Percentiles rank a stretch among this genome's conserved stretches.
These are phyloP conservation scores for Scaptomyza hsui DNA, from an alignment of 1,140 invertebrate genomes.

Conservation along the genomic window DNA sequence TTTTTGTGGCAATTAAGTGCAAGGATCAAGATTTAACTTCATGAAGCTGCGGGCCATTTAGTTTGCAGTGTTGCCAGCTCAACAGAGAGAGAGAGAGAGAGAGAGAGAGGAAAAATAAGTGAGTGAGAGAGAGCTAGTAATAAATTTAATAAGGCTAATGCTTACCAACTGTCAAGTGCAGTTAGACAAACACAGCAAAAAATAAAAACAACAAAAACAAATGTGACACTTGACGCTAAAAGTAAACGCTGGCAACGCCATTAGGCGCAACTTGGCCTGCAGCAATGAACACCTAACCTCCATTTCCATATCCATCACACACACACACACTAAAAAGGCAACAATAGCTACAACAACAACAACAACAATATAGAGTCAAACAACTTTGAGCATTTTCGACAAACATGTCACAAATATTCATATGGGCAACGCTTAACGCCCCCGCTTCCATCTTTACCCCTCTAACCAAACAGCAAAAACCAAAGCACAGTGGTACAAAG, in stretches of 20 bases:
- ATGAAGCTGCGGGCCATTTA: constrained; percentile 43
- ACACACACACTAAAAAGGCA: constrained; percentile 3
- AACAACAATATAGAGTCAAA: constrained; percentile 48
- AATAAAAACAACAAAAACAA: constrained; percentile 26
- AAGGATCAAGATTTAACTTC: constrained; percentile 47
- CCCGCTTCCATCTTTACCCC: constrained; percentile 32
- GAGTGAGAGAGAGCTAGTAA: neutral
- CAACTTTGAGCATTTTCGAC: constrained; percentile 79
- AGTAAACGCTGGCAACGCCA: constrained; percentile 75
- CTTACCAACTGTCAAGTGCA: constrained; percentile 78
- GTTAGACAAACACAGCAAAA: constrained; percentile 72
- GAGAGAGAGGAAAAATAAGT: neutral
- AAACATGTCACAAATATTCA: constrained; percentile 79
- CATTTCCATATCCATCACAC: constrained; percentile 34
- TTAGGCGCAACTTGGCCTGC: constrained; percentile 71
- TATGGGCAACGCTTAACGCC: constrained; percentile 51
- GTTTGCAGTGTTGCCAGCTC: constrained; percentile 40
- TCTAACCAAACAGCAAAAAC: constrained; percentile 8
- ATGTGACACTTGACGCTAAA: constrained; percentile 70
- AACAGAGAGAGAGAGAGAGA: constrained; percentile 32
- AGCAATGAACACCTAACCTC: constrained; percentile 49
- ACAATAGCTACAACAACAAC: constrained; percentile 30
- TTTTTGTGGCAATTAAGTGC: constrained; percentile 64
- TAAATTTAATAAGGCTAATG: constrained; percentile 80
- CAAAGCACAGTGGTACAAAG: constrained; percentile 30